phyloP scores from a whole-genome alignment of 2,797 vertebrate species.

The Glyptemys insculpta region DNA sequence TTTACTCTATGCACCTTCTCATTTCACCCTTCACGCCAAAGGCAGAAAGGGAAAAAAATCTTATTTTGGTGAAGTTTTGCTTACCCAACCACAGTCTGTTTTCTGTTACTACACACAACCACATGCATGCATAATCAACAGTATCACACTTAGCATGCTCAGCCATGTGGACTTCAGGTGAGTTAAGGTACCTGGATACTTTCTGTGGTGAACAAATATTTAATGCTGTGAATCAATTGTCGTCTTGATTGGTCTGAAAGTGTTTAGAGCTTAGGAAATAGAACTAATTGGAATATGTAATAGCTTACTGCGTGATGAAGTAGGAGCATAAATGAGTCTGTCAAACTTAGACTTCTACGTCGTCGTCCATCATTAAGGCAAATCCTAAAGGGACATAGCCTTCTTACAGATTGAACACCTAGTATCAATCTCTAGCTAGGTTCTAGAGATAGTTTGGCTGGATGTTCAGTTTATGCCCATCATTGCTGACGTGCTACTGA shows the following conservation, averaged over 20 bases:
- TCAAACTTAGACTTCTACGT: conserved; percentile 16
- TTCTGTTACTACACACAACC: background rate
- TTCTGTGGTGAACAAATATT: conserved; percentile 55
- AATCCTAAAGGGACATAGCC: no score
- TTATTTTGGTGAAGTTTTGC: conserved; percentile 4
- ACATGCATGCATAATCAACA: background rate
- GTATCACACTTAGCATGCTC: background rate
- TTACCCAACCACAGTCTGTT: background rate
- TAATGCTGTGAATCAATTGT: conserved; percentile 64
- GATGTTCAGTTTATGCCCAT: no score
- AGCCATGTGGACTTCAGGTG: background rate
- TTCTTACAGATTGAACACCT: no score
- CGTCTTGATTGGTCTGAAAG: conserved; percentile 59
- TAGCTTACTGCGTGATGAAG: conserved; percentile 30
- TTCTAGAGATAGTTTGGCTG: no score
- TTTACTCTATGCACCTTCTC: background rate
- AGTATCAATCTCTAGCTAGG: no score
- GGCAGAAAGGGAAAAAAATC: background rate
- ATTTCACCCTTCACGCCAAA: background rate
- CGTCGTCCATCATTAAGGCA: no score
- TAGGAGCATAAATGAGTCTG: conserved; percentile 52
- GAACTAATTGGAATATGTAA: conserved; percentile 31
- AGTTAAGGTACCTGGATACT: conserved; percentile 38
- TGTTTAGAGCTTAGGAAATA: conserved; percentile 33
- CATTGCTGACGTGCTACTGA: no score